Percentiles rank a stretch among this genome's conserved stretches.
Evolutionary conservation across 2,888 invertebrate genomes (phyloP).

Genomic region (Gymnocheta viridis): DNA sequence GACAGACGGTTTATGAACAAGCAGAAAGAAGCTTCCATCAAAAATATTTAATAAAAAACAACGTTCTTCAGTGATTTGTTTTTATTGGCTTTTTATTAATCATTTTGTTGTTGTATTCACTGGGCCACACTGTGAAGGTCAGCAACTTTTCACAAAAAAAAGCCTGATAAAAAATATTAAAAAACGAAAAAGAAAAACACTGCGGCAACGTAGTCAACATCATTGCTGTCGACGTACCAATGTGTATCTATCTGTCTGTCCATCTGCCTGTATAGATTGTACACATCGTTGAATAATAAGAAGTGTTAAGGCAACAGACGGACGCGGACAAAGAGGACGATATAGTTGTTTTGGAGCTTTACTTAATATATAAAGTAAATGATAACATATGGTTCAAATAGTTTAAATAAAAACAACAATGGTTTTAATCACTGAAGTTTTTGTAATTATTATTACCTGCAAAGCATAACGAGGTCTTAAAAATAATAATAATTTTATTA

Average conservation of each 20-base stretch:
- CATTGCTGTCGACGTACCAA: background rate
- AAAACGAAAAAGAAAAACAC: conserved; percentile 24
- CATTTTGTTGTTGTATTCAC: conserved; percentile 64
- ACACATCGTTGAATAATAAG: conserved; percentile 52
- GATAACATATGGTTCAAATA: conserved; percentile 52
- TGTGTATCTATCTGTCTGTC: conserved; percentile 10
- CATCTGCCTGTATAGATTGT: conserved; percentile 30
- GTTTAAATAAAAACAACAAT: conserved; percentile 11
- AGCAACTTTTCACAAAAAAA: conserved; percentile 72
- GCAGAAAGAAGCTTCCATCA: conserved; percentile 58
- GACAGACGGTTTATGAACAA: conserved; percentile 23
- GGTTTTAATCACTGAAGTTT: conserved; percentile 3
- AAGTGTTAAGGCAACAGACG: conserved; percentile 22
- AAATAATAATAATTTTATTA: conserved; percentile 28
- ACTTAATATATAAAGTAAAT: conserved; percentile 31
- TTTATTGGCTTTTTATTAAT: conserved; percentile 1
- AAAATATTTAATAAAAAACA: conserved; percentile 45
- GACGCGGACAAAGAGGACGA: background rate
- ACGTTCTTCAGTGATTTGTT: conserved; percentile 44
- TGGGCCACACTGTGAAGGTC: conserved; percentile 72
- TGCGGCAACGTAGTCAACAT: conserved; percentile 18
- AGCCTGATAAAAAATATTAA: conserved; percentile 34
- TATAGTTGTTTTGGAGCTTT: conserved; percentile 12
- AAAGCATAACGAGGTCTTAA: conserved; percentile 52
- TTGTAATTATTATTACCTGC: conserved; percentile 46